A percentile compares a stretch with the other conserved stretches of the same genome.
These are phyloP conservation scores for Anarhynchus alexandrinus DNA, from an alignment of 2,113 vertebrate genomes.

Conservation along the genomic window DNA sequence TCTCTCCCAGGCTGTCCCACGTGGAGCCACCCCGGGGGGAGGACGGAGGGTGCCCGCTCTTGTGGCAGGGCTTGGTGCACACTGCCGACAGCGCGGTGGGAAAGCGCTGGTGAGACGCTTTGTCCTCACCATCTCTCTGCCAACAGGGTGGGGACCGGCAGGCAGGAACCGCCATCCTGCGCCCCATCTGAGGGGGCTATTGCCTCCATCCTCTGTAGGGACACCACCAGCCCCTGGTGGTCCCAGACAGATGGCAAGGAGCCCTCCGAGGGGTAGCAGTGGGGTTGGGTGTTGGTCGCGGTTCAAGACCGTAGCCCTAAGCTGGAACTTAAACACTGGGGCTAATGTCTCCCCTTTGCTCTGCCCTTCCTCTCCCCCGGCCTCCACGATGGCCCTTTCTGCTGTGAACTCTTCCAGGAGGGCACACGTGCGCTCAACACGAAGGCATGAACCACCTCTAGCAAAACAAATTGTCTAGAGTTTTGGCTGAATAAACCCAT, in stretches of 20 bases:
- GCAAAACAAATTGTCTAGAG: neutral
- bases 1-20: neutral
- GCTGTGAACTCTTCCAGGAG: neutral
- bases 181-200: neutral
- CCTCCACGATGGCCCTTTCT: neutral
- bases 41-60: neutral
- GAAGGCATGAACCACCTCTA: neutral
- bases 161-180: neutral
- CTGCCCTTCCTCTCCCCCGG: neutral
- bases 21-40: neutral
- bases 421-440: rapidly evolving
- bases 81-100: rapidly evolving
- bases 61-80: neutral
- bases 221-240: neutral
- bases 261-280: neutral
- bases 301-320: neutral
- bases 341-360: neutral
- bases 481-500: neutral
- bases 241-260: neutral
- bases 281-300: no score
- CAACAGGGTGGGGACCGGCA: neutral
- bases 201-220: neutral
- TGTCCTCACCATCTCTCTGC: neutral
- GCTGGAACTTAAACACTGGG: neutral
- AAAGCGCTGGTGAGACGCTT: neutral